phyloP scores from a whole-genome alignment of 2,888 invertebrate genomes.

The Catocala nupta region DNA sequence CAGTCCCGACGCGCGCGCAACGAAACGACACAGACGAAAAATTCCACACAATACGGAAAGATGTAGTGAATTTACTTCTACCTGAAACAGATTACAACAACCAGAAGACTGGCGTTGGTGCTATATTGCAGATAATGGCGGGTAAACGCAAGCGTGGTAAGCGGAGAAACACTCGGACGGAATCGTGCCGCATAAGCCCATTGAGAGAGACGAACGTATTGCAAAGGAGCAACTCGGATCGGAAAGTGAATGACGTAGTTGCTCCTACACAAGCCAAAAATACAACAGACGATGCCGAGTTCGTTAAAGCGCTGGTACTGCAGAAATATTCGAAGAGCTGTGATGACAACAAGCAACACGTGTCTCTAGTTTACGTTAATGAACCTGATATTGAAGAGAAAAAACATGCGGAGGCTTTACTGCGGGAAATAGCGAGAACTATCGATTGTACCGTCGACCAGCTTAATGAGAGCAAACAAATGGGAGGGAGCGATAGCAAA shows the following conservation, averaged over 20 bases:
- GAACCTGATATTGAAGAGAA: constrained; percentile 76
- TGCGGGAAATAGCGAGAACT: constrained; percentile 78
- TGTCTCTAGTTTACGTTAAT: constrained; percentile 79
- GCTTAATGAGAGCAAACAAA: constrained; percentile 70
- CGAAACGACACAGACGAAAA: constrained; percentile 60
- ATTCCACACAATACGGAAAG: constrained; percentile 70
- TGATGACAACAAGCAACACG: constrained; percentile 74
- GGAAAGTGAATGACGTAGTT: constrained; percentile 52
- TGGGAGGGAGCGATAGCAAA: constrained; percentile 75
- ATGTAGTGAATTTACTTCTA: constrained; percentile 82
- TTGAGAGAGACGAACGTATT: constrained; percentile 66
- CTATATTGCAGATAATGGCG: constrained; percentile 81
- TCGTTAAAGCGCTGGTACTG: constrained; percentile 79
- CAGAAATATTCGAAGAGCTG: constrained; percentile 78
- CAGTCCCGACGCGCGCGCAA: constrained; percentile 73
- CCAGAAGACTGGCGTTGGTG: constrained; percentile 77
- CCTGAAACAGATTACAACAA: constrained; percentile 76
- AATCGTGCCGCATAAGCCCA: constrained; percentile 71
- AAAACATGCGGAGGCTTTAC: constrained; percentile 78
- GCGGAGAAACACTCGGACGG: constrained; percentile 64
- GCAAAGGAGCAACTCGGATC: constrained; percentile 68
- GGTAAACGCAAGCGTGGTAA: constrained; percentile 74
- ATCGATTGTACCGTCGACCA: constrained; percentile 80
- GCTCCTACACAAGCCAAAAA: constrained; percentile 74
- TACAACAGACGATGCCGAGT: constrained; percentile 73